Evolutionary conservation across 2,888 invertebrate species (phyloP), one percentile per base, ranked within the genome.

Genomic region (Tetheella fluctuosa): DNA sequence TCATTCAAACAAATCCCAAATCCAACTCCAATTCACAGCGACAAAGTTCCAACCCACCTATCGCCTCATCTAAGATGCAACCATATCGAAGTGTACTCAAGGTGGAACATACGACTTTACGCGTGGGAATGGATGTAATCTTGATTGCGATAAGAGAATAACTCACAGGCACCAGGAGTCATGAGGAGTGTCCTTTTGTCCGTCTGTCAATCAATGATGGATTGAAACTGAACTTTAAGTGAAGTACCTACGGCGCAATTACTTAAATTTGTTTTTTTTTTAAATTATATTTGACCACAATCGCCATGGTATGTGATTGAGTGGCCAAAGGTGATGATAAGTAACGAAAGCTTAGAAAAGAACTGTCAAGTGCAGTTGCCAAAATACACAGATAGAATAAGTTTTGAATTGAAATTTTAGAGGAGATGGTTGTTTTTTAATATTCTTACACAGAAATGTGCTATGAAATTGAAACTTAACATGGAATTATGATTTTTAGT

Each of bases 121-220:
- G 64, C 64, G 68, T 63, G 68, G 61, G 54, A 63, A 57, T 58
- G 20, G 17, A 20, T 59, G 17, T 68, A 67, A 86, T 86, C 86
- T 84, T 79, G 84, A 86, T 86, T 59, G 34, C 63, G 84, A 85
- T 85, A 84, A 86, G 73, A 69, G 65, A 57, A 66, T 74, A 67
- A 42, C 42, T 17, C 48, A 2, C 17, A 7, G 13, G 34, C 13
- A 34, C 34, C 13, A 61, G 68, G 68, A 73, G 71, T 64, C 65
- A 75, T 74, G 77, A 83, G 83, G 85, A 83, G 85, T 85, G 84
- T 81, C 76, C 77, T 65, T 81, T 86, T 85, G 84, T 86, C 64
- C 64, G 61, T 65, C 71, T 81, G 83, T 86, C 84, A 83, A 86
- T 86, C 85, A 80, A 75, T 85, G 80, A 85, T 82, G 74, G 80